phyloP scores from a whole-genome alignment of 2,888 invertebrate genomes.

The Limnephilus lunatus region DNA sequence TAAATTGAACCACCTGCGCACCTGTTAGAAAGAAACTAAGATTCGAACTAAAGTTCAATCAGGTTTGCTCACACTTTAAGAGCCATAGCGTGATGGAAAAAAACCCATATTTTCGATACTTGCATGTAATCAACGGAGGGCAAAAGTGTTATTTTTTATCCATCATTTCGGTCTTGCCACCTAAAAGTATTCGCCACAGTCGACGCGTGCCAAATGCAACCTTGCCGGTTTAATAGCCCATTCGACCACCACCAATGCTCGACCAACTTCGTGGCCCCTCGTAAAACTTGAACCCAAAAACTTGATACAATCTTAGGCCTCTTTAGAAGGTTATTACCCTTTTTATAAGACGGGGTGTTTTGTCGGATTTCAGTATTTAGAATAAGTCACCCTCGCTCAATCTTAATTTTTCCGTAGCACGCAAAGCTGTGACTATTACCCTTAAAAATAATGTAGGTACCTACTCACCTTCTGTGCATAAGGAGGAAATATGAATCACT shows the following conservation, averaged over 20 bases:
- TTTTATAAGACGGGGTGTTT: background rate
- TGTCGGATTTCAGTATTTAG: background rate
- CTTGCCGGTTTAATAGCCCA: conserved; percentile 14
- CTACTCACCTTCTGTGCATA: background rate
- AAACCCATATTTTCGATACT: background rate
- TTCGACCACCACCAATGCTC: background rate
- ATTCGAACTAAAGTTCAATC: background rate
- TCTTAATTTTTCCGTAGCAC: conserved; percentile 27
- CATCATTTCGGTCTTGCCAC: conserved; percentile 5
- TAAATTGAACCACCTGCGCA: background rate
- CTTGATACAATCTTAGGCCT: background rate
- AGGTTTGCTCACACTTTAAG: background rate
- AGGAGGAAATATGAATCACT: conserved; percentile 26
- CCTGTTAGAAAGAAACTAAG: background rate
- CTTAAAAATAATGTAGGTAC: conserved; percentile 14
- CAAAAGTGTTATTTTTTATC: conserved; percentile 2
- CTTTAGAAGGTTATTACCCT: background rate
- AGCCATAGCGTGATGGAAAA: background rate
- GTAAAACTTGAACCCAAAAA: background rate
- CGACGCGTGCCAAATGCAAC: conserved; percentile 38
- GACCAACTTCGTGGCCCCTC: background rate
- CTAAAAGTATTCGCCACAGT: background rate
- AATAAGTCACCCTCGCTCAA: conserved; percentile 2
- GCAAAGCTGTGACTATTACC: conserved; percentile 27
- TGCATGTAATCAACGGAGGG: background rate